Evolutionary conservation across 2,113 vertebrate species (phyloP).

Genomic region (Orcinus orca): DNA sequence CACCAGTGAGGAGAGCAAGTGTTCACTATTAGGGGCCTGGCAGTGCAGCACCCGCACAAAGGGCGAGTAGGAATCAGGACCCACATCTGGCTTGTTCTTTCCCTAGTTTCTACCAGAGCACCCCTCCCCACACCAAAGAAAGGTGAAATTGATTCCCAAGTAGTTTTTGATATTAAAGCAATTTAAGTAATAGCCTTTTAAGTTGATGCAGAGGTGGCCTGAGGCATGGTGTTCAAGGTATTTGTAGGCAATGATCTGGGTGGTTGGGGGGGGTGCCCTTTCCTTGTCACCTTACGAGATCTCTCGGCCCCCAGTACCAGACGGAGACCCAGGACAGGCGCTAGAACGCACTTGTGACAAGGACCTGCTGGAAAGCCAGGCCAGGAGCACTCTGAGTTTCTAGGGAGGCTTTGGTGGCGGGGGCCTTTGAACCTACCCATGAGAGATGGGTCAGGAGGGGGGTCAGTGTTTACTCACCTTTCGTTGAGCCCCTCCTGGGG

Average conservation of each 20-base stretch:
- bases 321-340: not conserved
- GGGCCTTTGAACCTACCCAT: not conserved
- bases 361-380: not conserved
- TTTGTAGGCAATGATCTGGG: not conserved
- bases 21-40: not conserved
- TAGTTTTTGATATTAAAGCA: not conserved
- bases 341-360: not conserved
- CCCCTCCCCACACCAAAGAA: not conserved
- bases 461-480: not conserved
- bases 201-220: not conserved
- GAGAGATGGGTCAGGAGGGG: not conserved
- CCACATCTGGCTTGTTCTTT: not conserved
- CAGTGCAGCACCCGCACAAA: fast-evolving
- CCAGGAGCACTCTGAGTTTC: not conserved
- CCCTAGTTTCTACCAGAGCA: not conserved
- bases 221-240: not conserved
- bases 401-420: not conserved
- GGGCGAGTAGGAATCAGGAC: not conserved
- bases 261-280: not conserved
- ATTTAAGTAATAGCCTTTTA: not conserved
- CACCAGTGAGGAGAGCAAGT: not conserved
- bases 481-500: not conserved
- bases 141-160: not conserved
- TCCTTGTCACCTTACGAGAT: not conserved
- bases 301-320: not conserved